Base-by-base conservation (phyloP, 1,140 invertebrate species). In the Papilio dardanus region DNA sequence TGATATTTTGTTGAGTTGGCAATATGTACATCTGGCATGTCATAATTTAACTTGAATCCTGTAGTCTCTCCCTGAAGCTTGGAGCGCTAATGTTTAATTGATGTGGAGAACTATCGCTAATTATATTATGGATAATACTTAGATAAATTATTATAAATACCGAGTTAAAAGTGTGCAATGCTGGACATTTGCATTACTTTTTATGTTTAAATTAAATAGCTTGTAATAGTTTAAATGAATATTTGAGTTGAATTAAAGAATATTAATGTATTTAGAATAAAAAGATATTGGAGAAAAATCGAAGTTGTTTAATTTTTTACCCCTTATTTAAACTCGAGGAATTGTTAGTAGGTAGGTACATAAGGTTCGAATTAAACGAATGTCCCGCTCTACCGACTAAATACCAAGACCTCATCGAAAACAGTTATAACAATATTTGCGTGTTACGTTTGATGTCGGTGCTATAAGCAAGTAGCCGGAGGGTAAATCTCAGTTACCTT, bases 231-330 rank as follows among this genome's bases (percentile, higher is more conserved):
- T 92, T 92, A 89, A 93, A 91, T 90, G 85, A 93, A 89, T 91
- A 91, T 92, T 93, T 93, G 89, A 92, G 91, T 92, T 93, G 90
- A 87, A 88, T 89, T 91, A 90, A 89, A 91, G 85, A 93, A 93
- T 93, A 92, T 93, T 93, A 93, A 93, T 93, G 91, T 93, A 93
- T 93, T 92, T 93, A 93, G 91, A 93, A 92, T 93, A 93, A 93
- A 92, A 92, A 92, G 88, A 90, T 89, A 92, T 92, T 88, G 90
- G 90, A 87, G 87, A 89, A 88, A 90, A 85, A 74, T 81, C 65
- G 19, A 71, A 76, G 46, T 73, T 71, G 76, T 76, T 62, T 79
- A 68, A 84, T 81, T 85, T 74, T 71, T 40, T 67, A 50, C 14
- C 31, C 12, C 31, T 66, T 31, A 31, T 58, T 58, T 58, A 24